Percentiles rank a stretch among this genome's conserved stretches.
Conservation (phyloP, 2,113 vertebrate genomes). For the Cephalopholis sonnerati region DNA sequence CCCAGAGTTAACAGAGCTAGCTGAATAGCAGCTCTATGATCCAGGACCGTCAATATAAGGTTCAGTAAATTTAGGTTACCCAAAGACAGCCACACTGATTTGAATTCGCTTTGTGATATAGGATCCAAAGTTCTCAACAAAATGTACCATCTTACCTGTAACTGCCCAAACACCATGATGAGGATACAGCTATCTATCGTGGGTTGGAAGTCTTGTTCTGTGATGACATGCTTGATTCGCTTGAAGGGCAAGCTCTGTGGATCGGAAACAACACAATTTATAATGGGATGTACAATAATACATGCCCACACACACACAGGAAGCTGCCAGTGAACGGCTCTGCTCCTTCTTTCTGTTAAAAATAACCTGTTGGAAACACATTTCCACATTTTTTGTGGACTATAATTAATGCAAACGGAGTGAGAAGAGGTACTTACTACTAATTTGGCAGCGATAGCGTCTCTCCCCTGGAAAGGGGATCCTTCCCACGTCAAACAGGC, state of each 20-base stretch:
- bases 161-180: constrained; percentile 83
- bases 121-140: not conserved
- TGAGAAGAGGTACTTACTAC: constrained; percentile 65
- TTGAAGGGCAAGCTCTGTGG: constrained; percentile 80
- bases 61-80: not conserved
- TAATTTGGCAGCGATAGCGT: constrained; percentile 78
- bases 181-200: constrained; percentile 79
- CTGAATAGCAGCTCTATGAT: not conserved
- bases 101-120: not conserved
- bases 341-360: not conserved
- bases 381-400: not conserved
- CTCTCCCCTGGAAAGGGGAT: constrained; percentile 79
- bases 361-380: not conserved
- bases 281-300: not conserved
- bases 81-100: not conserved
- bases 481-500: constrained; percentile 86
- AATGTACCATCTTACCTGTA: constrained; percentile 75
- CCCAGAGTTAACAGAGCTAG: not conserved
- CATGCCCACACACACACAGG: not conserved
- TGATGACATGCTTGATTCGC: constrained; percentile 79
- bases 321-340: not conserved
- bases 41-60: not conserved
- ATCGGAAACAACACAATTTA: constrained; percentile 11
- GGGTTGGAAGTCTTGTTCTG: constrained; percentile 80
- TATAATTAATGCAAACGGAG: not conserved